Evolutionary conservation across 2,113 vertebrate genomes (phyloP).

Genomic region (Rhabdornis inornatus): DNA sequence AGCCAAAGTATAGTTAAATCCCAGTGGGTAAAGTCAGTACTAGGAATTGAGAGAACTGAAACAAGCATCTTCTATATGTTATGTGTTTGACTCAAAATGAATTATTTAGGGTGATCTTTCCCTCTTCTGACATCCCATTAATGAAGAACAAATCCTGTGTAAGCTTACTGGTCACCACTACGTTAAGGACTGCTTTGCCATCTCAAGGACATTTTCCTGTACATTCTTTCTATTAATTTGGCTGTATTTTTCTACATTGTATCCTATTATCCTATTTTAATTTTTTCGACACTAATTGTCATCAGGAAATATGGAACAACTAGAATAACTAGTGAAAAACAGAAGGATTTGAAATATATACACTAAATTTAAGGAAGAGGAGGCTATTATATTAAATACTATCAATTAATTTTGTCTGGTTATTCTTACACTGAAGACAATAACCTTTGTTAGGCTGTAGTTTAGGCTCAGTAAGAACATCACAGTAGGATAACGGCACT

Average conservation of each 20-base stretch:
- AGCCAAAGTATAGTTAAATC: not conserved
- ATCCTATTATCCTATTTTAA: not conserved
- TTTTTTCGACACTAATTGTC: not conserved
- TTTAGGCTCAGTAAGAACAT: not conserved
- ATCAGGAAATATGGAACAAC: not conserved
- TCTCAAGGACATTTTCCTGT: not conserved
- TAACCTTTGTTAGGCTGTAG: not conserved
- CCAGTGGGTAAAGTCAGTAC: not conserved
- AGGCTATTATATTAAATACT: not conserved
- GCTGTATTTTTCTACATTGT: not conserved
- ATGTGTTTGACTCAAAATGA: not conserved
- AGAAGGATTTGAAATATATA: not conserved
- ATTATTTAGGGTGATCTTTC: not conserved
- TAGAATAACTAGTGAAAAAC: not conserved
- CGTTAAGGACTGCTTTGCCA: not conserved
- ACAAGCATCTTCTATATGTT: not conserved
- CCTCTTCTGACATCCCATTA: not conserved
- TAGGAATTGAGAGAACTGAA: not conserved
- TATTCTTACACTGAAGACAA: not conserved
- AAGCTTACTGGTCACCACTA: not conserved
- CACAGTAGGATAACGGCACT: not conserved
- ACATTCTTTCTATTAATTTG: not conserved
- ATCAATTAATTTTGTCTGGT: not conserved
- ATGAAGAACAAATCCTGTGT: not conserved
- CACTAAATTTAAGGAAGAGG: not conserved